phyloP scores from a whole-genome alignment of 2,888 invertebrate genomes.

The Leptopterna dolabrata region DNA sequence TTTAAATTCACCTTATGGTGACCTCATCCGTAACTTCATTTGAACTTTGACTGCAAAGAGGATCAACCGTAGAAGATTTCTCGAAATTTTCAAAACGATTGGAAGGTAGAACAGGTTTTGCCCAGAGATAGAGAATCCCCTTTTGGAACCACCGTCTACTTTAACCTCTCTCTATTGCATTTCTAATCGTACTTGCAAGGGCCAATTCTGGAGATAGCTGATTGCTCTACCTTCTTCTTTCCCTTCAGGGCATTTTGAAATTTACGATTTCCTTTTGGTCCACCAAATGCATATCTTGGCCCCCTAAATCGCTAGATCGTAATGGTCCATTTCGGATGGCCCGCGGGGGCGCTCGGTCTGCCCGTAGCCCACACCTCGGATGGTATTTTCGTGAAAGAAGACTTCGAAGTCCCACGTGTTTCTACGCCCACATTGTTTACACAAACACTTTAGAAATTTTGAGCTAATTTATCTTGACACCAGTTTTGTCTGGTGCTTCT shows the following conservation, averaged over 20 bases:
- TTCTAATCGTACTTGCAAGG: no score
- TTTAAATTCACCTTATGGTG: no score
- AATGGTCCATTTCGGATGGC: neutral
- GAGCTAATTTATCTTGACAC: neutral
- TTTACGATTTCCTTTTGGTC: neutral
- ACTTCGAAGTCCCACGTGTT: neutral
- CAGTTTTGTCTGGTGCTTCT: neutral
- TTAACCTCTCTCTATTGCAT: no score
- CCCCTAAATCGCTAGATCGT: neutral
- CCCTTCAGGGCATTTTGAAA: neutral
- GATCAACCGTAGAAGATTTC: no score
- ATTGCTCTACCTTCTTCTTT: neutral
- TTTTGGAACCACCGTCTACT: no score
- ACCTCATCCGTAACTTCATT: no score
- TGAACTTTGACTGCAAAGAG: no score
- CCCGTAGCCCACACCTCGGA: neutral
- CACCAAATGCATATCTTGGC: neutral
- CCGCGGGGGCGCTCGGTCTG: neutral
- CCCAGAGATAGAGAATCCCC: no score
- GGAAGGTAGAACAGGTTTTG: no score
- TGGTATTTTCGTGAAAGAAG: neutral
- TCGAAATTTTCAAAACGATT: no score
- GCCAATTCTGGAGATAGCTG: no score
- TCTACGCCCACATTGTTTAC: neutral
- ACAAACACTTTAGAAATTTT: neutral